phyloP scores from a whole-genome alignment of 2,888 invertebrate species.

The Acronicta alni region DNA sequence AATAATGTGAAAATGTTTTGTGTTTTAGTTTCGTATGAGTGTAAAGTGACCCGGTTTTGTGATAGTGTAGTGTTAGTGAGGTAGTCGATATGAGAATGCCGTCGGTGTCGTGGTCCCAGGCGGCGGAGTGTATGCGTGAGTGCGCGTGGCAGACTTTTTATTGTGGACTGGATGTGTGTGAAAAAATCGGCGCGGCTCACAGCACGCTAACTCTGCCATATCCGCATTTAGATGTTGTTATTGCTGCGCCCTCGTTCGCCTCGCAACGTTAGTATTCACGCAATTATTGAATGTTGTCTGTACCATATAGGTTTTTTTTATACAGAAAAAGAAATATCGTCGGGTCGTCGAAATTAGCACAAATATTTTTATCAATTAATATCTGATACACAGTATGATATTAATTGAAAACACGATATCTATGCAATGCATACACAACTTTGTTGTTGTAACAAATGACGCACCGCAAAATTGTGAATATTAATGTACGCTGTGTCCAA shows the following conservation, averaged over 20 bases:
- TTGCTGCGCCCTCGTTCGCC: conserved; percentile 75
- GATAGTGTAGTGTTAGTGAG: conserved; percentile 55
- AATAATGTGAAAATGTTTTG: conserved; percentile 52
- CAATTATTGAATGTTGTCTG: background rate
- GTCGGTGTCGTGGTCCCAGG: conserved; percentile 71
- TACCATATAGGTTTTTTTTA: too few relatives aligned
- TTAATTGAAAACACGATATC: conserved; percentile 18
- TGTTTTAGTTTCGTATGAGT: conserved; percentile 26
- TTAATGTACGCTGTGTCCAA: conserved; percentile 30
- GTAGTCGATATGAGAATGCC: conserved; percentile 67
- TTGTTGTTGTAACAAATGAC: conserved; percentile 34
- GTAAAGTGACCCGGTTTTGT: conserved; percentile 47
- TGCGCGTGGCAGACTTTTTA: conserved; percentile 76
- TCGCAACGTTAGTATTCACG: conserved; percentile 74
- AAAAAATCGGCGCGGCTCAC: conserved; percentile 70
- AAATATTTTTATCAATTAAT: background rate
- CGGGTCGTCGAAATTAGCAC: too few relatives aligned
- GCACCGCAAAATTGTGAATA: conserved; percentile 43
- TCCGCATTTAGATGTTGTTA: conserved; percentile 77
- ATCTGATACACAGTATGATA: conserved; percentile 19
- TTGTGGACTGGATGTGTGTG: conserved; percentile 75
- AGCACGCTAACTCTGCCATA: conserved; percentile 75
- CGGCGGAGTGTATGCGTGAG: conserved; percentile 73
- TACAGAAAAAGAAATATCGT: too few relatives aligned
- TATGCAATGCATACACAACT: conserved; percentile 31